Conservation (phyloP, 1,140 invertebrate genomes). For the Triops cancriformis region DNA sequence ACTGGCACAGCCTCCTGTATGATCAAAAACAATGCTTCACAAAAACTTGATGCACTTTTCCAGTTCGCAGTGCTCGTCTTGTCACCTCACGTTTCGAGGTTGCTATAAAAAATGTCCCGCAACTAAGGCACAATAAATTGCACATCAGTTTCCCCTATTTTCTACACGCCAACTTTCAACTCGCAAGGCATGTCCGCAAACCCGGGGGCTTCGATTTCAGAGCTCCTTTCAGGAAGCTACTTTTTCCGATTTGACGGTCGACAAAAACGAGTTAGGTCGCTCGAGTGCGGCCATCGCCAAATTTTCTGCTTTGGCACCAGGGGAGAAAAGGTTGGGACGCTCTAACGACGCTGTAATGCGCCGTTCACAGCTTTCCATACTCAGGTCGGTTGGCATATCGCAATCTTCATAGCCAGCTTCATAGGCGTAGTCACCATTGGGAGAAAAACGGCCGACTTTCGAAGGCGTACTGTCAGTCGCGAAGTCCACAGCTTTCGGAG, state of each 20-base stretch:
- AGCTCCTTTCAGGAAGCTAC: background rate
- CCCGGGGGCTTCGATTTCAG: background rate
- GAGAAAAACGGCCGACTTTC: conserved; percentile 28
- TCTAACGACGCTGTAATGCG: conserved; percentile 2
- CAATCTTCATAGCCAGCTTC: conserved; percentile 28
- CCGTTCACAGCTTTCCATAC: conserved; percentile 33
- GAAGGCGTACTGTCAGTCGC: conserved; percentile 22
- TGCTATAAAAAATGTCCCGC: background rate
- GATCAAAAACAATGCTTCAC: background rate
- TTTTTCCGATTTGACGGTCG: background rate
- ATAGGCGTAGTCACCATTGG: conserved; percentile 29
- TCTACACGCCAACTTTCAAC: background rate
- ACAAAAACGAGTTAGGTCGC: background rate
- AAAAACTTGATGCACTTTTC: background rate
- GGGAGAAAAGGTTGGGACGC: conserved; percentile 15
- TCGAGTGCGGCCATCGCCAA: background rate
- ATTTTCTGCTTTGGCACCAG: conserved; percentile 20
- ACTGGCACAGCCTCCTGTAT: conserved; percentile 1
- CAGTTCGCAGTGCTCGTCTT: background rate
- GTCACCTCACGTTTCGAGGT: background rate
- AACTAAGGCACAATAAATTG: background rate
- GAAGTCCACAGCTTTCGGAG: conserved; percentile 23
- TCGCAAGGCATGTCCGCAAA: background rate
- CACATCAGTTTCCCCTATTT: background rate
- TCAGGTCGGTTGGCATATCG: conserved; percentile 37